Percentiles rank a stretch among this genome's conserved stretches.
These are phyloP conservation scores for Eurypyga helias DNA, from an alignment of 2,113 vertebrate genomes.

Conservation along the genomic window DNA sequence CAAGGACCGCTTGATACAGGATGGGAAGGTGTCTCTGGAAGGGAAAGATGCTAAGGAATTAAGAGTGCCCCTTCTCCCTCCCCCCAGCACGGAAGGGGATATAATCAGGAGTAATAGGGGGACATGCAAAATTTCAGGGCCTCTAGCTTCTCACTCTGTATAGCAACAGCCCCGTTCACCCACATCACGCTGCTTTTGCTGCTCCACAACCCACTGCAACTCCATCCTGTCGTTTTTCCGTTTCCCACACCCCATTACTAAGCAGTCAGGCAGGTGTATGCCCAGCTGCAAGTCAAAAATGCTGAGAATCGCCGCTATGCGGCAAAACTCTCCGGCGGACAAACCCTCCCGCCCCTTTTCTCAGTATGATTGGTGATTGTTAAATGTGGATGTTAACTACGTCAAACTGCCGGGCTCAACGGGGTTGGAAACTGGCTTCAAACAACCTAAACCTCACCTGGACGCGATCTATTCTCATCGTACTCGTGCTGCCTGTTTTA, in stretches of 20 bases:
- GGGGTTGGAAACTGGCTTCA: background rate
- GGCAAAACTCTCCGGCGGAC: background rate
- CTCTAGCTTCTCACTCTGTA: background rate
- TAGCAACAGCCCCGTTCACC: background rate
- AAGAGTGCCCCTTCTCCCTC: background rate
- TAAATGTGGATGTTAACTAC: background rate
- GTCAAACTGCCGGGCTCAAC: background rate
- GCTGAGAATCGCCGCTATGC: background rate
- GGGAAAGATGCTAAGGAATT: background rate
- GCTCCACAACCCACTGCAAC: background rate
- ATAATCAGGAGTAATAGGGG: background rate
- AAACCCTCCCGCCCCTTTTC: background rate
- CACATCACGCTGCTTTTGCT: accelerated
- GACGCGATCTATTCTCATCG: background rate
- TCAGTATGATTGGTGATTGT: background rate
- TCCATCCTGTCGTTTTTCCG: background rate
- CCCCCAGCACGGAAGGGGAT: background rate
- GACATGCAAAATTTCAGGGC: background rate
- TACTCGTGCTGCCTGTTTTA: background rate
- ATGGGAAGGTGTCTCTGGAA: background rate
- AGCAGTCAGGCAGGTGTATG: background rate
- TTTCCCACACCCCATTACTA: background rate
- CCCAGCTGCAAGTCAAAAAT: background rate
- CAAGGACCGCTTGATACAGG: background rate
- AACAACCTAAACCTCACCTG: background rate